These are phyloP conservation scores for Potamarius usumacintae DNA, from an alignment of 2,113 vertebrate genomes.

Conservation along the genomic window DNA sequence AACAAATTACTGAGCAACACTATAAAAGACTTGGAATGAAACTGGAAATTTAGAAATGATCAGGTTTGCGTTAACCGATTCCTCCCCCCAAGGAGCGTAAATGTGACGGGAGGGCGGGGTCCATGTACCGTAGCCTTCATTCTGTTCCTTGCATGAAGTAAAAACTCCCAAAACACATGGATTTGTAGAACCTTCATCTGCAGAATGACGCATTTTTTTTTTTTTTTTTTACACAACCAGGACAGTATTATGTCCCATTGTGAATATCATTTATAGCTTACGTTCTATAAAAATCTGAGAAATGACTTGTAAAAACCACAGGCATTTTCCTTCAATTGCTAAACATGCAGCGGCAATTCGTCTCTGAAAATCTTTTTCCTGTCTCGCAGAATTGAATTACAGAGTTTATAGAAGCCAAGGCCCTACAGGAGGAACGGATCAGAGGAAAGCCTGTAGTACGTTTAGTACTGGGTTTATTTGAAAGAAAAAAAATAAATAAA, in stretches of 20 bases:
- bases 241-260: background rate
- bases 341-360: background rate
- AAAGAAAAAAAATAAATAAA: background rate
- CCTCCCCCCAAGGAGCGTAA: no score
- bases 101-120: background rate
- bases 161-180: background rate
- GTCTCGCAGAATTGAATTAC: background rate
- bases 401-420: background rate
- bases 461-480: background rate
- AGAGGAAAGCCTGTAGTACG: background rate
- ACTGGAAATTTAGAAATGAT: background rate
- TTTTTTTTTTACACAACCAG: background rate
- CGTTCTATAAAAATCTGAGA: background rate
- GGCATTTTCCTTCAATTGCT: background rate
- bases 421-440: background rate
- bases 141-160: no score
- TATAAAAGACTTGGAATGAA: slow-evolving; percentile 40
- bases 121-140: background rate
- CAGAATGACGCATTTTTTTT: background rate
- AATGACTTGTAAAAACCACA: background rate
- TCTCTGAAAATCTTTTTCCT: background rate
- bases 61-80: background rate
- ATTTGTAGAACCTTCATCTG: background rate
- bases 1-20: slow-evolving; percentile 18
- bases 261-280: background rate